Evolutionary conservation across 2,888 invertebrate genomes (phyloP).

Genomic region (Pelosia muscerda): DNA sequence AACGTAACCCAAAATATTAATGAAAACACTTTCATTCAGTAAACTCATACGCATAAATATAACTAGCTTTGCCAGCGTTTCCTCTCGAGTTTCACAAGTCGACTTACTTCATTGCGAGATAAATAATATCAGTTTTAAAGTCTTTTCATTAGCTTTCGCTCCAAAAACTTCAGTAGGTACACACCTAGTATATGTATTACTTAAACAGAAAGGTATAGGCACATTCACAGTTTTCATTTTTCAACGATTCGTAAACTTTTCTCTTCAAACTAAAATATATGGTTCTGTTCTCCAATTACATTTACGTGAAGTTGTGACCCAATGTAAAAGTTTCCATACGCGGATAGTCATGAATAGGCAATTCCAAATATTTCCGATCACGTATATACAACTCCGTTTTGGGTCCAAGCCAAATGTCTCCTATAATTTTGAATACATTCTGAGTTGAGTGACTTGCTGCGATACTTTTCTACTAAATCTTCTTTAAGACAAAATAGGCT

Average conservation of each 20-base stretch:
- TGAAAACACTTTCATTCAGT: not conserved
- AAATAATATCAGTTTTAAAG: no score
- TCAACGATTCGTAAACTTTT: not conserved
- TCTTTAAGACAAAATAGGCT: not conserved
- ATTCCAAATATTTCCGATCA: conserved; percentile 77
- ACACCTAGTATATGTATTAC: not conserved
- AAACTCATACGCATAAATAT: not conserved
- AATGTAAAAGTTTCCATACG: conserved; percentile 67
- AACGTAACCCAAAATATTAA: not conserved
- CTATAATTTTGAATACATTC: conserved; percentile 61
- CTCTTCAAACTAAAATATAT: conserved; percentile 35
- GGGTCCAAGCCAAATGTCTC: conserved; percentile 70
- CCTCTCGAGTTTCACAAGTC: no score
- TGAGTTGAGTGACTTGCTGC: conserved; percentile 21
- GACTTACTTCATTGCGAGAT: no score
- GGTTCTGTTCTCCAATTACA: conserved; percentile 29
- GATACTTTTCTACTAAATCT: conserved; percentile 23
- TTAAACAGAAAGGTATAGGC: not conserved
- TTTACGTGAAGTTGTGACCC: conserved; percentile 53
- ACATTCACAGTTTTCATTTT: not conserved
- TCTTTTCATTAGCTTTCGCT: not conserved
- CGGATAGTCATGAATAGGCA: conserved; percentile 76
- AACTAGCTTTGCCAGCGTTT: no score
- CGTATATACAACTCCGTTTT: conserved; percentile 65
- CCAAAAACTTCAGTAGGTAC: not conserved